Evolutionary conservation across 2,113 vertebrate species (phyloP).

Genomic region (Catharus fuscescens): DNA sequence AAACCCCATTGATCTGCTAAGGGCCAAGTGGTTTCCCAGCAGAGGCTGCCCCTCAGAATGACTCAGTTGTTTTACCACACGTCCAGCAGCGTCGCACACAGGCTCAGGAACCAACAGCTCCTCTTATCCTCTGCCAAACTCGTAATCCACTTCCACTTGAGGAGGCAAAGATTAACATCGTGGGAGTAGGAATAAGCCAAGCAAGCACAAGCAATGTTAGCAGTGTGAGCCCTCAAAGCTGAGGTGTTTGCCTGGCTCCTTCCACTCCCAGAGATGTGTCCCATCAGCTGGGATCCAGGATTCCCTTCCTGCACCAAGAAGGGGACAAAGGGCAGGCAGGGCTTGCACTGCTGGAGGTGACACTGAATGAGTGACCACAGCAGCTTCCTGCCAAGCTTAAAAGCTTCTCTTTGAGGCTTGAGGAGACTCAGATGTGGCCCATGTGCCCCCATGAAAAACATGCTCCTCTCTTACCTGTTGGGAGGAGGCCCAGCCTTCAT

Average conservation of each 20-base stretch:
- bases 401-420: neutral
- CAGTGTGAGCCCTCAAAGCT: neutral
- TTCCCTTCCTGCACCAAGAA: neutral
- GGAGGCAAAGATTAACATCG: slow-evolving; percentile 12
- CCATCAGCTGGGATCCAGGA: neutral
- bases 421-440: neutral
- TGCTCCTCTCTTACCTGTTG: slow-evolving; percentile 59
- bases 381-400: neutral
- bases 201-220: neutral
- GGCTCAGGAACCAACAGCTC: slow-evolving; percentile 21
- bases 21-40: neutral
- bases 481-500: slow-evolving; percentile 65
- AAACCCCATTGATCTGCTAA: neutral
- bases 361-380: neutral
- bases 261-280: neutral
- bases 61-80: neutral
- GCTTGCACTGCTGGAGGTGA: neutral
- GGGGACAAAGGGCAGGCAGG: neutral
- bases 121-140: slow-evolving; percentile 42
- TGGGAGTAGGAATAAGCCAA: slow-evolving; percentile 26
- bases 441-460: neutral
- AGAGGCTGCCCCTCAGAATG: slow-evolving; percentile 1
- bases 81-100: neutral
- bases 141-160: neutral
- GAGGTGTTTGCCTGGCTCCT: neutral